phyloP scores from a whole-genome alignment of 2,113 vertebrate genomes.

The Sakesphorus luctuosus region DNA sequence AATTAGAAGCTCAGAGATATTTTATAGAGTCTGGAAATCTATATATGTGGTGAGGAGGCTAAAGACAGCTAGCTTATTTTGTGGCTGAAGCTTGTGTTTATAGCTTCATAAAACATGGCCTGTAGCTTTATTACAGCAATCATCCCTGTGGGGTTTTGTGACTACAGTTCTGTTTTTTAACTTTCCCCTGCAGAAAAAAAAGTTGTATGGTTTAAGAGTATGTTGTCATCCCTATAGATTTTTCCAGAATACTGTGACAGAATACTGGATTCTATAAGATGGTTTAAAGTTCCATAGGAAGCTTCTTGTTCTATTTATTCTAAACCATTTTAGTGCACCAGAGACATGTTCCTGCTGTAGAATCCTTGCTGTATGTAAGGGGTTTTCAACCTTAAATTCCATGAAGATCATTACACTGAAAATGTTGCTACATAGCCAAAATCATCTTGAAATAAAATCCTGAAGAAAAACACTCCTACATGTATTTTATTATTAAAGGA shows the following conservation, averaged over 20 bases:
- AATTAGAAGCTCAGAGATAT: background rate
- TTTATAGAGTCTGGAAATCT: background rate
- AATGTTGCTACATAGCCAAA: background rate
- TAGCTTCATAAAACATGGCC: slow-evolving; percentile 8
- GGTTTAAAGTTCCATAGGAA: background rate
- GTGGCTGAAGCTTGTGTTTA: background rate
- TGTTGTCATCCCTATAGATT: background rate
- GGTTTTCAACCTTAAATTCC: background rate
- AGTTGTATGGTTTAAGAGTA: background rate
- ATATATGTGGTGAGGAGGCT: background rate
- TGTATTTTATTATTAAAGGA: background rate
- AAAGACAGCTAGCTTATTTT: background rate
- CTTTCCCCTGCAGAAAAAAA: background rate
- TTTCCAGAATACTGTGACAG: background rate
- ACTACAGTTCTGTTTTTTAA: background rate
- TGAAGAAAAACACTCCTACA: background rate
- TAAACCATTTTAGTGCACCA: background rate
- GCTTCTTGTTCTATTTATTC: background rate
- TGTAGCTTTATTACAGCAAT: slow-evolving; percentile 1
- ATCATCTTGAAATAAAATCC: background rate
- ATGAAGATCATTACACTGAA: background rate
- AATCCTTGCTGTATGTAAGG: background rate
- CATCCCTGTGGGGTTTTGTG: background rate
- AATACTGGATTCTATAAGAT: background rate
- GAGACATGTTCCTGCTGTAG: background rate